These are phyloP conservation scores for Calephelis perditalis DNA, from an alignment of 2,888 invertebrate species.

Conservation along the genomic window DNA sequence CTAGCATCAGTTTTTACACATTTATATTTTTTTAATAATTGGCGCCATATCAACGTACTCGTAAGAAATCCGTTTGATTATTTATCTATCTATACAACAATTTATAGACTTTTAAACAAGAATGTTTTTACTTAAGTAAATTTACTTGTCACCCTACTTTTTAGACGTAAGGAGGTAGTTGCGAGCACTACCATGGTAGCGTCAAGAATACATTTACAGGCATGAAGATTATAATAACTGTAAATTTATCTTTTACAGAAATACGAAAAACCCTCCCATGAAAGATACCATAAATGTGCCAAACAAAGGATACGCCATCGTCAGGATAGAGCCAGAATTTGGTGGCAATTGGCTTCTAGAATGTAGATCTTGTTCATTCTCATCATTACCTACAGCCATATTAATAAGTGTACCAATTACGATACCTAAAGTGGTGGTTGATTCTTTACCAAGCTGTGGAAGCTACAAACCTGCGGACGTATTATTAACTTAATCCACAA, in stretches of 20 bases:
- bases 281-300: slow-evolving; percentile 82
- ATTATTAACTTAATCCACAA: slow-evolving; percentile 46
- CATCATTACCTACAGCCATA: slow-evolving; percentile 62
- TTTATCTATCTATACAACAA: too few species aligned
- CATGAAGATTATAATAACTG: too few species aligned
- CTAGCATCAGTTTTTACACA: neutral
- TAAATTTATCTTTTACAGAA: slow-evolving; percentile 47
- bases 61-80: too few species aligned
- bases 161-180: too few species aligned
- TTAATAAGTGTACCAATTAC: slow-evolving; percentile 63
- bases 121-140: too few species aligned
- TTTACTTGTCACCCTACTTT: too few species aligned
- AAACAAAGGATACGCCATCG: slow-evolving; percentile 79
- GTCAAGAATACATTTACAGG: too few species aligned
- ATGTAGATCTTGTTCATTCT: slow-evolving; percentile 59
- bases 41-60: too few species aligned
- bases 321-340: slow-evolving; percentile 73
- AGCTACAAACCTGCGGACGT: slow-evolving; percentile 68
- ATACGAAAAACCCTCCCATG: slow-evolving; percentile 66
- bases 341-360: slow-evolving; percentile 74
- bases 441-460: slow-evolving; percentile 71
- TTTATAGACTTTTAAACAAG: too few species aligned
- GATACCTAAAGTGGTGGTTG: slow-evolving; percentile 60
- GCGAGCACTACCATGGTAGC: too few species aligned
- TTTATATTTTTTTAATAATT: too few species aligned